These are phyloP conservation scores for Myiotriccus ornatus DNA, from an alignment of 2,797 vertebrate species.

Conservation along the genomic window DNA sequence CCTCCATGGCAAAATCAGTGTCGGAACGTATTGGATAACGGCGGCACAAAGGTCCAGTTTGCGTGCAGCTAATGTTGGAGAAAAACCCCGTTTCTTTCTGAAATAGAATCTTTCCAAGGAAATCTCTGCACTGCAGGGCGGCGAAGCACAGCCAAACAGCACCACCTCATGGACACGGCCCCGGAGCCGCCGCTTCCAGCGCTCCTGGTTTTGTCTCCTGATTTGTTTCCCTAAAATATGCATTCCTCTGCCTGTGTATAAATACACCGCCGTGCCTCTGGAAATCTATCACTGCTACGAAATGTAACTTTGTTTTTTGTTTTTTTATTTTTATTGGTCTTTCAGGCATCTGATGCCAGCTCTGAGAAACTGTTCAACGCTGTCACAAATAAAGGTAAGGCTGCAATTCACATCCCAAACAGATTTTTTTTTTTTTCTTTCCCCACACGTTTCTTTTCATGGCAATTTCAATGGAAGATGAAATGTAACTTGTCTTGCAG, in stretches of 20 bases:
- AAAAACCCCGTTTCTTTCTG: conserved; percentile 41
- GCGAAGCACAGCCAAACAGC: conserved; percentile 78
- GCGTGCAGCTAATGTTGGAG: conserved; percentile 52
- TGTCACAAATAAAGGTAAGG: conserved; percentile 92
- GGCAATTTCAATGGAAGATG: conserved; percentile 53
- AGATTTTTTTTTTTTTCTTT: neutral
- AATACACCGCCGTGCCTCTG: neutral
- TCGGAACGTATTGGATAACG: conserved; percentile 20
- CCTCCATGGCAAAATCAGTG: neutral
- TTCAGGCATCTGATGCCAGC: conserved; percentile 92
- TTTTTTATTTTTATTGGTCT: conserved; percentile 53
- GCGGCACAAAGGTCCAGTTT: conserved; percentile 36
- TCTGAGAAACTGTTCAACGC: conserved; percentile 96
- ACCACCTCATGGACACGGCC: conserved; percentile 83
- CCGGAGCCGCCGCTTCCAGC: conserved; percentile 11
- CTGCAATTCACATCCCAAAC: neutral
- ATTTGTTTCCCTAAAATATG: conserved; percentile 45
- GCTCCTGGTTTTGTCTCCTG: conserved; percentile 9
- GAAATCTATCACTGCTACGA: conserved; percentile 24
- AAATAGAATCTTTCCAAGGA: neutral
- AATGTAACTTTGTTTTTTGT: neutral
- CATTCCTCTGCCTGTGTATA: neutral
- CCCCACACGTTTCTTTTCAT: conserved; percentile 6
- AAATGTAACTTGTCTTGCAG: conserved; percentile 44
- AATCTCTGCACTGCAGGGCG: conserved; percentile 57